Conservation (phyloP, 2,113 vertebrate genomes). For the Cygnus buccinator region DNA sequence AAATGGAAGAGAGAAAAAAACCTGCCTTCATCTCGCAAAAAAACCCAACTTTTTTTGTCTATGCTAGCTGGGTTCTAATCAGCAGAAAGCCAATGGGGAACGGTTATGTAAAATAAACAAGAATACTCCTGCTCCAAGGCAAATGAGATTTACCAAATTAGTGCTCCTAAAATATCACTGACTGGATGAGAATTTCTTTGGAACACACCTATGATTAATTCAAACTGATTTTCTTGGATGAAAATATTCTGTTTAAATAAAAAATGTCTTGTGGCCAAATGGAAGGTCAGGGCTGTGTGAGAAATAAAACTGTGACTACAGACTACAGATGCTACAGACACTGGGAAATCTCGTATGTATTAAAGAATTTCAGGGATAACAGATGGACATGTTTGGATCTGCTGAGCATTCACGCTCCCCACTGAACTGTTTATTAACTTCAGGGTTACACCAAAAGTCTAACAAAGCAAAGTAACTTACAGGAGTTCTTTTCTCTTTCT, state of each 20-base stretch:
- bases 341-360: conserved; percentile 57
- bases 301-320: conserved; percentile 54
- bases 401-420: neutral
- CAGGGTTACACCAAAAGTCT: neutral
- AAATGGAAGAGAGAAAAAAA: neutral
- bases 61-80: neutral
- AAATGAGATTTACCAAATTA: neutral
- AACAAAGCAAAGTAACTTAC: neutral
- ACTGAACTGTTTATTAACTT: conserved; percentile 49
- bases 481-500: neutral
- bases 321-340: conserved; percentile 56
- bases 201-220: neutral
- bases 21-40: neutral
- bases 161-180: neutral
- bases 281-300: neutral
- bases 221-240: neutral
- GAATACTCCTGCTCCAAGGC: neutral
- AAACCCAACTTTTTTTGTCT: neutral
- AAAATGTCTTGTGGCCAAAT: conserved; percentile 1
- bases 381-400: conserved; percentile 59
- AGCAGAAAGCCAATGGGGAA: neutral
- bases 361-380: conserved; percentile 50
- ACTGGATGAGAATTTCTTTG: conserved; percentile 2
- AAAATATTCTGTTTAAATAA: conserved; percentile 8
- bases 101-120: neutral